phyloP scores from a whole-genome alignment of 2,113 vertebrate species.

The Neodontobutis hainanensis region DNA sequence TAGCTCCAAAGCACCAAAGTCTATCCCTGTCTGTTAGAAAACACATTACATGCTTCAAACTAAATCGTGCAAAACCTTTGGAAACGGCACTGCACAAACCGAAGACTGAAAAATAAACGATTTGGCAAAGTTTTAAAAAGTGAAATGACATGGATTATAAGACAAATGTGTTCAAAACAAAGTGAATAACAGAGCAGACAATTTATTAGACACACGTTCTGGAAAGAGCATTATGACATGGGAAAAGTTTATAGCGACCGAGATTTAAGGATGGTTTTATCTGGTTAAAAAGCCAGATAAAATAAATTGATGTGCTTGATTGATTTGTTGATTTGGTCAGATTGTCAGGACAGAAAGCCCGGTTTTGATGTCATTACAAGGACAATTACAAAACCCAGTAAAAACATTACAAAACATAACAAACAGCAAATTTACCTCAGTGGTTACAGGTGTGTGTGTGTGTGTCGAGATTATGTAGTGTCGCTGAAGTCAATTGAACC shows the following conservation, averaged over 20 bases:
- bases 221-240: background rate
- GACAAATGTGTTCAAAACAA: background rate
- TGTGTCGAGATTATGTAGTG: too few relatives aligned
- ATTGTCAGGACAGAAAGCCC: too few relatives aligned
- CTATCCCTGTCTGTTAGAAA: background rate
- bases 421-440: too few relatives aligned
- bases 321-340: too few relatives aligned
- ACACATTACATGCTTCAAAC: constrained; percentile 4
- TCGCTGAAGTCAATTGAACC: too few relatives aligned
- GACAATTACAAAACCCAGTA: too few relatives aligned
- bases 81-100: constrained; percentile 5
- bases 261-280: background rate
- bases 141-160: background rate
- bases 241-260: background rate
- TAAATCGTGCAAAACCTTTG: background rate
- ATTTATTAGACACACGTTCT: background rate
- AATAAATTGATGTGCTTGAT: too few relatives aligned
- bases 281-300: too few relatives aligned
- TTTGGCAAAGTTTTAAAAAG: constrained; percentile 1
- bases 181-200: background rate
- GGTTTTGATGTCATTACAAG: too few relatives aligned
- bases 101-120: background rate
- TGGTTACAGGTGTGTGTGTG: too few relatives aligned
- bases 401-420: too few relatives aligned
- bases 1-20: background rate